A percentile compares a stretch with the other conserved stretches of the same genome.
Conservation (phyloP, 2,113 vertebrate genomes). For the Rhinoptilus africanus region DNA sequence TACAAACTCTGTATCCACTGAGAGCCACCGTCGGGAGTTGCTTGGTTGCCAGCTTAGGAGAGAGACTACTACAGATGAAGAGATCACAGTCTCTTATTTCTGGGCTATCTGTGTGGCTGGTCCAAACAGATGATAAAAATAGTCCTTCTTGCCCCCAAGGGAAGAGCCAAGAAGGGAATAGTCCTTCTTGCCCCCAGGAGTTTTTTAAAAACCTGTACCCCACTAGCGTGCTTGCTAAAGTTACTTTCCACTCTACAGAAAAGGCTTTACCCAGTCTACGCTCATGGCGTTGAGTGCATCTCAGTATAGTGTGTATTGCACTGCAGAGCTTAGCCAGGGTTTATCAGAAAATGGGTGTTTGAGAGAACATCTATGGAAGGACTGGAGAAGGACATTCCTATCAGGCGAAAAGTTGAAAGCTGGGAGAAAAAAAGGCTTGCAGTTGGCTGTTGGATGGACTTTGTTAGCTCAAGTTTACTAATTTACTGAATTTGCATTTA, state of each 20-base stretch:
- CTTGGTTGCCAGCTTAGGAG: not conserved
- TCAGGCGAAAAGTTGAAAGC: not conserved
- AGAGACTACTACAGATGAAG: not conserved
- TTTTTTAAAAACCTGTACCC: not conserved
- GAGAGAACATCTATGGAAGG: not conserved
- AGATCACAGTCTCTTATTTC: not conserved
- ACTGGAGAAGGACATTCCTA: not conserved
- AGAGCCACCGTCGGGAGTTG: not conserved
- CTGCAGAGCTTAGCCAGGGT: not conserved
- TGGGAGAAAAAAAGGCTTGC: not conserved
- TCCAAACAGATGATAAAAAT: not conserved
- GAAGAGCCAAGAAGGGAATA: too few relatives aligned
- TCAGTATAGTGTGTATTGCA: accelerated
- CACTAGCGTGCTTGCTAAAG: not conserved
- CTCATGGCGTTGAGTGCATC: accelerated
- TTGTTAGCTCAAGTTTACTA: not conserved
- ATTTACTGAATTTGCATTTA: not conserved
- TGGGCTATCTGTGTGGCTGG: not conserved
- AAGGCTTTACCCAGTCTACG: not conserved
- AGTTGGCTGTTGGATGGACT: not conserved
- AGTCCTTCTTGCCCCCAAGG: not conserved
- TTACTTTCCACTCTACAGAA: not conserved
- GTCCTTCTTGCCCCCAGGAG: not conserved
- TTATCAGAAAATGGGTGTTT: not conserved
- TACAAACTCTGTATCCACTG: not conserved